Percentiles rank a stretch among this genome's conserved stretches.
These are phyloP conservation scores for Drosophila athabasca DNA, from an alignment of 1,140 invertebrate genomes.

Conservation along the genomic window DNA sequence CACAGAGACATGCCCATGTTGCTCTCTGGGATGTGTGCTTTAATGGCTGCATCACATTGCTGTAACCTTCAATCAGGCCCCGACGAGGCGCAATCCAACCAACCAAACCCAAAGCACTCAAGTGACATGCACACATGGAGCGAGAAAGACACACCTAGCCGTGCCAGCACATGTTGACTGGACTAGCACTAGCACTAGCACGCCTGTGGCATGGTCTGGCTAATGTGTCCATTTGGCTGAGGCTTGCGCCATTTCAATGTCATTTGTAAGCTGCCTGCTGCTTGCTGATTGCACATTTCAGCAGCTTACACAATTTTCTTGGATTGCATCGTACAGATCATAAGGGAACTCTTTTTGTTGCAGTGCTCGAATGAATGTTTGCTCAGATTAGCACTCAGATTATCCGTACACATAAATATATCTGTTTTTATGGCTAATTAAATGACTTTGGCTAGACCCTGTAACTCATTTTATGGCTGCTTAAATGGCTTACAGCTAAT, in stretches of 20 bases:
- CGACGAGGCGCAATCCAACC: constrained; percentile 3
- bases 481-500: constrained; percentile 27
- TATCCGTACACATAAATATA: constrained; percentile 13
- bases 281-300: constrained; percentile 58
- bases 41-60: constrained; percentile 17
- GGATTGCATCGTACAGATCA: constrained; percentile 42
- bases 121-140: constrained; percentile 36
- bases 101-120: constrained; percentile 1
- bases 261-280: constrained; percentile 52
- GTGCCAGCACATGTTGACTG: constrained; percentile 13
- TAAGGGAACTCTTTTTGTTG: constrained; percentile 22
- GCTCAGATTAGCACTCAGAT: constrained; percentile 7
- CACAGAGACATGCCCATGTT: too few species aligned
- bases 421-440: constrained; percentile 26
- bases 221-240: constrained; percentile 59
- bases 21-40: constrained; percentile 18
- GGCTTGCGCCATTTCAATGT: constrained; percentile 68
- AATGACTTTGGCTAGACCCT: constrained; percentile 21
- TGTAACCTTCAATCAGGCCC: constrained; percentile 30
- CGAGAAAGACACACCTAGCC: constrained; percentile 21
- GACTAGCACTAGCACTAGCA: constrained; percentile 25
- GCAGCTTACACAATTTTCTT: constrained; percentile 44
- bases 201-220: constrained; percentile 24
- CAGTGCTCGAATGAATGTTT: constrained; percentile 13
- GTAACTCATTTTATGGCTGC: constrained; percentile 29